Evolutionary conservation across 2,888 invertebrate genomes (phyloP), one percentile per base, ranked within the genome.

Genomic region (Harpalus rufipes): DNA sequence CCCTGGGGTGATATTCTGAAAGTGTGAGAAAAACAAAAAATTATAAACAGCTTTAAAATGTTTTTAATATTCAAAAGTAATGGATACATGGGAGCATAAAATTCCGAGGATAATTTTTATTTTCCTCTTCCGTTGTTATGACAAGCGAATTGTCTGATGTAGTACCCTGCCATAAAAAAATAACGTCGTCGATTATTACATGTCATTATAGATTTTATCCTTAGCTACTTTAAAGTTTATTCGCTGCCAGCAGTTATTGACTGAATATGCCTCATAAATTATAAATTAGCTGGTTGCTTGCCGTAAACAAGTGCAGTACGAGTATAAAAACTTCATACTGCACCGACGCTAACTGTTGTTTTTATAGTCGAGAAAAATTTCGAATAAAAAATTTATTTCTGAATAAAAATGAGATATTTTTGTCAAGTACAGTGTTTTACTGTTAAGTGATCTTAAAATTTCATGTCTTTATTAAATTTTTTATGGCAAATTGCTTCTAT

Each of bases 381-480:
- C 7, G 21, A 78, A 58, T 78, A 32, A 78, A 78, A 78, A 78
- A 78, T 78, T 78, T 78, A 78, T 56, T 56, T 56, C 25, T 58
- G 51, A 56, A 58, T 78, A 78, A 78, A 72, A 78, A 56, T 21
- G 56, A 58, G 56, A 61, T 58, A 59, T 32, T 79, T 61, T 78
- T 78, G 39, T 61, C 18, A 79, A 61, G 51, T 79, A 59, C 10
- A 58, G 59, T 59, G 59, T 79, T 79, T 25, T 59, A 79, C 59
- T 79, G 61, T 18, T 10, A 78, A 78, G 18, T 25, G 78, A 25
- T 14, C 61, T 58, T 79, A 59, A 79, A 79, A 39, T 59, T 79
- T 79, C 39, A 79, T 79, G 56, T 78, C 56, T 78, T 78, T 58
- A 78, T 78, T 78, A 16, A 44, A 78, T 58, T n/a, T 56, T 51